phyloP scores from a whole-genome alignment of 2,888 invertebrate genomes.

The Thecocarcelia acutangulata region DNA sequence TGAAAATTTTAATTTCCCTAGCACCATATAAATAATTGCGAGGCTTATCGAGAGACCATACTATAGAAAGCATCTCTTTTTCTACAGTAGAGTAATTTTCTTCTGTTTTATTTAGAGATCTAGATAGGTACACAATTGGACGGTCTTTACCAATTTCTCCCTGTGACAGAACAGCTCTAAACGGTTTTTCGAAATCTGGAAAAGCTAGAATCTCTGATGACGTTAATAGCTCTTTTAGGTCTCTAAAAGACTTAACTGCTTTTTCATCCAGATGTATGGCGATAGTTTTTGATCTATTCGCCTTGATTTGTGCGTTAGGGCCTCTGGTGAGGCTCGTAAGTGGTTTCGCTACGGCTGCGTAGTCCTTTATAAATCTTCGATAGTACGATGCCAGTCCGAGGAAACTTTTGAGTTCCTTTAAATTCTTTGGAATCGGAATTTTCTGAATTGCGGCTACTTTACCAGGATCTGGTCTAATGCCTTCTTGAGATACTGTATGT shows the following conservation, averaged over 20 bases:
- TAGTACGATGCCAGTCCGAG: background rate
- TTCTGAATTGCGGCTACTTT: background rate
- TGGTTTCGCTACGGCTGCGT: background rate
- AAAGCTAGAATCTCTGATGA: background rate
- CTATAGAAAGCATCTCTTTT: background rate
- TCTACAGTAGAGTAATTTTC: conserved; percentile 7
- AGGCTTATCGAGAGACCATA: conserved; percentile 4
- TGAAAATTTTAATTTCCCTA: background rate
- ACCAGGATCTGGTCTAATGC: background rate
- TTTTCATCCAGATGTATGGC: background rate
- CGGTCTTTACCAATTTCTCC: background rate
- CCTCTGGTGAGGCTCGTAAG: conserved; percentile 5
- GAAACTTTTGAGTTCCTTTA: background rate
- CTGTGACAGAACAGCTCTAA: background rate
- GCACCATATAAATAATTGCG: background rate
- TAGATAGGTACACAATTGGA: background rate
- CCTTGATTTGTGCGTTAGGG: conserved; percentile 1
- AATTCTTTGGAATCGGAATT: background rate
- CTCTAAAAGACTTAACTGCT: background rate
- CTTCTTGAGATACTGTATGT: background rate
- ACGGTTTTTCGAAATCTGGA: background rate
- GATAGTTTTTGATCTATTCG: background rate
- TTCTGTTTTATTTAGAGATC: conserved; percentile 1
- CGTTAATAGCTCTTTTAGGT: background rate
- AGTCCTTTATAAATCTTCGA: conserved; percentile 7